These are phyloP conservation scores for Kradibia gibbosae DNA, from an alignment of 1,140 invertebrate species.

Conservation along the genomic window DNA sequence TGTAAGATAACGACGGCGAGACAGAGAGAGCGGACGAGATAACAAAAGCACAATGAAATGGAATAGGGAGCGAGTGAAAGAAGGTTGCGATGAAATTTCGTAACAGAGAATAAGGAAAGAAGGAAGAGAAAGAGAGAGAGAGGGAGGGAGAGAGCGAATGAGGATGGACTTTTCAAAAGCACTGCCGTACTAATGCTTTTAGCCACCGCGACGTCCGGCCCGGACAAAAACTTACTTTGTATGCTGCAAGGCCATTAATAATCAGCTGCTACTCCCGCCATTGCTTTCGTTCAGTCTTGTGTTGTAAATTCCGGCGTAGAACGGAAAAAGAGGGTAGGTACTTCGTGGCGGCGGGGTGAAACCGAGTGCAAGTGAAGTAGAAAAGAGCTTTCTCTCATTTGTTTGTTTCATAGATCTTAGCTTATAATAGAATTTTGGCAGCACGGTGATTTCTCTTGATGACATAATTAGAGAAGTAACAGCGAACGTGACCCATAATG, in stretches of 20 bases:
- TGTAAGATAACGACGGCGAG: background rate
- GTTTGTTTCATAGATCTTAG: slow-evolving; percentile 33
- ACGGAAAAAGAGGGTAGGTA: background rate
- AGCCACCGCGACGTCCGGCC: slow-evolving; percentile 42
- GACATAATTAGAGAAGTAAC: background rate
- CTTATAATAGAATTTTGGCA: background rate
- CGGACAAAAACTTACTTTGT: slow-evolving; percentile 51
- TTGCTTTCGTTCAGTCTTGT: slow-evolving; percentile 23
- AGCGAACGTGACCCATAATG: background rate
- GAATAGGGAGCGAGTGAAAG: background rate
- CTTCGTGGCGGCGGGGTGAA: background rate
- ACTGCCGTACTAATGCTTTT: slow-evolving; percentile 50
- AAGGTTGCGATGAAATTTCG: slow-evolving; percentile 10
- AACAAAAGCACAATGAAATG: background rate
- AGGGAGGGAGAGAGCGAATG: background rate
- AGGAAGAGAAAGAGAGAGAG: background rate
- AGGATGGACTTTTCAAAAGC: slow-evolving; percentile 43
- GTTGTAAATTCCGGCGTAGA: background rate
- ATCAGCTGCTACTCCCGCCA: slow-evolving; percentile 28
- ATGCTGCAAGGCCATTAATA: slow-evolving; percentile 53
- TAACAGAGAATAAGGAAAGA: background rate
- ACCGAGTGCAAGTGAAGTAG: background rate
- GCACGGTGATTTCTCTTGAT: background rate
- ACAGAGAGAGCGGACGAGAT: background rate
- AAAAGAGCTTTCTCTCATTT: slow-evolving; percentile 43